Percentiles rank a stretch among this genome's conserved stretches.
These are phyloP conservation scores for Pterostichus niger DNA, from an alignment of 2,888 invertebrate species.

Conservation along the genomic window DNA sequence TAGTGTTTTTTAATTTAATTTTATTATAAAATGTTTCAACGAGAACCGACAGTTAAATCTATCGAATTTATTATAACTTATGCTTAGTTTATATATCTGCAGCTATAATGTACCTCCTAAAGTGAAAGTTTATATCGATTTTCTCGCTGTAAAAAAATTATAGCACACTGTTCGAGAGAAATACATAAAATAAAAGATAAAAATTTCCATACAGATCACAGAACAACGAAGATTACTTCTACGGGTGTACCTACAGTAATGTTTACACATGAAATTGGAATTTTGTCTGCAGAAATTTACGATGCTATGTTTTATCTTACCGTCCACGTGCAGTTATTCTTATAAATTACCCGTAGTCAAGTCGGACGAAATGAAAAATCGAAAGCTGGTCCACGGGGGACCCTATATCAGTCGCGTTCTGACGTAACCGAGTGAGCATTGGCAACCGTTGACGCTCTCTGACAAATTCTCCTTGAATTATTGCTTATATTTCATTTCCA, in stretches of 20 bases:
- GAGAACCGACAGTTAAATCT: too few species aligned
- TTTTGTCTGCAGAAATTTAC: slow-evolving; percentile 64
- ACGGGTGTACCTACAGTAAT: slow-evolving; percentile 12
- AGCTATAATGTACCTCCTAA: not conserved
- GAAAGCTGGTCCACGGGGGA: slow-evolving; percentile 50
- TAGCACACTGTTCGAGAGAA: not conserved
- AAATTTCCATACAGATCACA: slow-evolving; percentile 23
- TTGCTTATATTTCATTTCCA: slow-evolving; percentile 13
- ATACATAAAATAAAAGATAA: slow-evolving; percentile 3
- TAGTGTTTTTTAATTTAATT: too few species aligned
- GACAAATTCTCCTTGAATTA: slow-evolving; percentile 30
- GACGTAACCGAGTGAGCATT: slow-evolving; percentile 25
- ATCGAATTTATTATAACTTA: too few species aligned
- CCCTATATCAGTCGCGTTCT: slow-evolving; percentile 46
- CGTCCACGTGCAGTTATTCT: slow-evolving; percentile 64
- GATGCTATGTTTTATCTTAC: slow-evolving; percentile 59
- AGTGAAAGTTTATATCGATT: not conserved
- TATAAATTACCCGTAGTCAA: slow-evolving; percentile 59
- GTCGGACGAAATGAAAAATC: slow-evolving; percentile 60
- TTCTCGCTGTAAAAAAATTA: not conserved
- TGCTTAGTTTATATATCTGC: too few species aligned
- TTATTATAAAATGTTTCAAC: too few species aligned
- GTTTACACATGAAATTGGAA: slow-evolving; percentile 67
- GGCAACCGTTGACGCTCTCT: slow-evolving; percentile 33
- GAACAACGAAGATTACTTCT: slow-evolving; percentile 6